Base-by-base conservation (phyloP, 2,797 vertebrate genomes). In the Dromococcyx pavoninus region DNA sequence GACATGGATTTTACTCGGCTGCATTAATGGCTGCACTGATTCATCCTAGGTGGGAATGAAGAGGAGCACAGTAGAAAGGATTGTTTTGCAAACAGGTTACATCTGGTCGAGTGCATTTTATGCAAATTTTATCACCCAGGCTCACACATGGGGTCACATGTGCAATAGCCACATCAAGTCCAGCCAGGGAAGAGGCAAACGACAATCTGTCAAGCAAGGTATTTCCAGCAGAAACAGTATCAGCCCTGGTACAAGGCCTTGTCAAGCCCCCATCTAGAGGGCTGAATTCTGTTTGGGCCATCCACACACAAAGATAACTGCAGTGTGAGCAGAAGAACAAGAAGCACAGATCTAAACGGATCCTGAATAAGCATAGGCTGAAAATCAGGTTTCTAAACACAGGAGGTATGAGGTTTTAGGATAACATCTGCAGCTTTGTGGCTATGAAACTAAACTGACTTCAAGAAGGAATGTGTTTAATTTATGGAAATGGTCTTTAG, bases 1-100 rank as follows among this genome's bases (percentile, higher is more conserved):
- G 90, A 99, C 99, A 0, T 99, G 99, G 95, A 99, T 98, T 98
- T 99, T 99, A 92, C 98, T 99, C 44, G 99, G 98, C 72, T 99
- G 99, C 75, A 97, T 94, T 86, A 98, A 96, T 10, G 98, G 98
- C 94, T 98, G 98, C 16, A 97, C 98, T 3, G 97, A 97, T 94
- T 98, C 98, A 79, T 99, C 99, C 99, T 99, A 86, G 22, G 64
- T 10, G 23, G 57, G 69, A 65, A 74, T 2, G 8, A 66, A 41
- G 69, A 22, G 77, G 8, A 87, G 17, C 5, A 51, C 12, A 48
- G 30, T 3, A 79, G 13, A 93, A 84, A 74, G 0, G 5, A 6
- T 93, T 35, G 5, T 73, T 86, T 88, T 50, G 33, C 66, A 72
- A 70, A 69, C 57, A 33, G 44, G 15, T 77, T 39, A n/a, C 18